Base-by-base conservation (phyloP, 2,888 invertebrate genomes). In the Clepsis dumicolana region DNA sequence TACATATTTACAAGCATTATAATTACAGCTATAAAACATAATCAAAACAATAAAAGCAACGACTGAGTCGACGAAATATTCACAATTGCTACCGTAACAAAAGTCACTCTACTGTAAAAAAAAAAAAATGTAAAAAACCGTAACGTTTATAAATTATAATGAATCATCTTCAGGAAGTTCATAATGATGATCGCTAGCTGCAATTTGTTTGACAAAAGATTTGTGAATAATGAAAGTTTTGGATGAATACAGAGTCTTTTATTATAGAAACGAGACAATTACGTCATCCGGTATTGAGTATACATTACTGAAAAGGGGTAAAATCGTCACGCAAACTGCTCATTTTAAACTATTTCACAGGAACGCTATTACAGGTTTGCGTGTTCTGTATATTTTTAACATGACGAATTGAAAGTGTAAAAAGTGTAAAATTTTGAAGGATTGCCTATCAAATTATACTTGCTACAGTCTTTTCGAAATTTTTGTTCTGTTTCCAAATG, bases 1-100 rank as follows among this genome's bases (percentile, higher is more conserved):
- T 88, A 91, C 91, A 91, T 92, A 92, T 92, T 90, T 91, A 91
- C 92, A 91, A 91, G 87, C 86, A 80, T 84, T 78, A 73, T 81
- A 73, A 81, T 85, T 87, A 87, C 80, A 86, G 82, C 85, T 81
- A 81, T 73, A 78, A 77, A 73, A 77, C 75, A 77, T 73, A 74
- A 64, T 62, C 29, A 65, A 62, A 50, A 69, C 48, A 71, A 64
- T 64, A 72, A 57, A 71, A 71, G 59, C 53, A 65, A 70, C 27
- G 50, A 57, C 59, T 50, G 70, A 54, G 56, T 63, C 56, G 27
- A 18, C 18, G 41, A 64, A 63, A 25, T 48, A 62, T 48, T 41
- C 44, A 32, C 29, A 35, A 74, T 72, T 70, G 73, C 59, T 10
- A 35, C 24, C 35, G 50, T 52, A 38, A 64, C 57, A 65, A 50